A percentile compares a stretch with the other conserved stretches of the same genome.
phyloP scores from a whole-genome alignment of 1,140 invertebrate genomes.

The Drosophila cardini region DNA sequence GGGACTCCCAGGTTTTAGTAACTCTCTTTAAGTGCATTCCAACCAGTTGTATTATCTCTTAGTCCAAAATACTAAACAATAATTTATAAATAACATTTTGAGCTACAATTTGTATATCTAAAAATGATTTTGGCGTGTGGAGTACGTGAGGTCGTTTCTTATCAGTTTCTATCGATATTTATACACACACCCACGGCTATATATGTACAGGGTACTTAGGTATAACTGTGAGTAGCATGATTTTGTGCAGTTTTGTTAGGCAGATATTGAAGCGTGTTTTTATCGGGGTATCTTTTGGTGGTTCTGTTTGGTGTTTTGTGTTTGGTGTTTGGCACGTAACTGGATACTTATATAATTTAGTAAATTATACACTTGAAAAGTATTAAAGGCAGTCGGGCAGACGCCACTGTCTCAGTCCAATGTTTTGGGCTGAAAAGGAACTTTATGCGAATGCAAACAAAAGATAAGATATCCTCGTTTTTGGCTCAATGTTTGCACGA shows the following conservation, averaged over 20 bases:
- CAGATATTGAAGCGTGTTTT: slow-evolving; percentile 67
- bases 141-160: slow-evolving; percentile 31
- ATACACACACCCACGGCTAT: not conserved
- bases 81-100: slow-evolving; percentile 5
- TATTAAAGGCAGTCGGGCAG: slow-evolving; percentile 68
- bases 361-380: slow-evolving; percentile 83
- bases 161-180: slow-evolving; percentile 18
- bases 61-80: not conserved
- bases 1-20: no score
- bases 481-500: slow-evolving; percentile 73
- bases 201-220: slow-evolving; percentile 1
- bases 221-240: slow-evolving; percentile 43
- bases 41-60: no score
- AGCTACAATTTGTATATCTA: slow-evolving; percentile 12
- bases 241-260: slow-evolving; percentile 51
- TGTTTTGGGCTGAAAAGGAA: slow-evolving; percentile 26
- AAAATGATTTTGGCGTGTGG: slow-evolving; percentile 35
- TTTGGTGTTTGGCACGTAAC: slow-evolving; percentile 59
- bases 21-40: no score
- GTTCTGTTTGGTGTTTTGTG: no score
- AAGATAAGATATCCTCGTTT: slow-evolving; percentile 80
- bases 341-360: slow-evolving; percentile 81
- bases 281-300: slow-evolving; percentile 50
- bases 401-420: slow-evolving; percentile 25
- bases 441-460: slow-evolving; percentile 81